These are phyloP conservation scores for Benthosema pterotum DNA, from an alignment of 2,797 vertebrate species.

Conservation along the genomic window DNA sequence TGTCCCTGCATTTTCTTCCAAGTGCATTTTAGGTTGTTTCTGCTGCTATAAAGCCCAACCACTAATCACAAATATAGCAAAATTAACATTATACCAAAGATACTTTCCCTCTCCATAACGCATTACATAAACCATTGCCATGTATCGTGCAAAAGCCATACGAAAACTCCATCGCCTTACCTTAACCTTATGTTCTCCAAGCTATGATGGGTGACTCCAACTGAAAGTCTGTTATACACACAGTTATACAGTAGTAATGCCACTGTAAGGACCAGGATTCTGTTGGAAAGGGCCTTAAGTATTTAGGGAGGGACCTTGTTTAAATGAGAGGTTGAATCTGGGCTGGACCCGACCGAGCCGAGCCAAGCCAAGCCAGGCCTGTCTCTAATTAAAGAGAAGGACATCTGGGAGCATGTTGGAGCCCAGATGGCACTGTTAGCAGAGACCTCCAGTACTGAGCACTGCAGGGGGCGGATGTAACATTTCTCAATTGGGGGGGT, in stretches of 20 bases:
- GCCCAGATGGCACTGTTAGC: conserved; percentile 63
- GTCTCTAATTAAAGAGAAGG: conserved; percentile 77
- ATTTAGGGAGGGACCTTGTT: conserved; percentile 63
- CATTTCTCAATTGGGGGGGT: no score
- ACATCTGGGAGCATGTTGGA: conserved; percentile 65
- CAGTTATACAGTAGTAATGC: no score
- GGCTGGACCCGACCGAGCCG: conserved; percentile 55
- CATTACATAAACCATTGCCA: neutral
- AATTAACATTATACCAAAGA: neutral
- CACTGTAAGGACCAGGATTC: conserved; percentile 40
- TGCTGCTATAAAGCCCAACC: no score
- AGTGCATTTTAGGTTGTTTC: no score
- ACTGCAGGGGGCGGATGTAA: no score
- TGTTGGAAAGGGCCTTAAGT: conserved; percentile 71
- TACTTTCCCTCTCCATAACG: neutral
- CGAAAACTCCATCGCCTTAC: conserved; percentile 50
- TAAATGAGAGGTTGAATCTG: conserved; percentile 72
- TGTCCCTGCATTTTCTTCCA: no score
- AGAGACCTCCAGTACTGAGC: conserved; percentile 62
- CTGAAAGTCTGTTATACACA: conserved; percentile 21
- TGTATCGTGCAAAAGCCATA: no score
- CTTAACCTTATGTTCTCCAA: conserved; percentile 63
- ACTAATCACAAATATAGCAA: neutral
- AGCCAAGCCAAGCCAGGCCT: conserved; percentile 33
- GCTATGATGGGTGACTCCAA: conserved; percentile 28